A percentile compares a stretch with the other conserved stretches of the same genome.
phyloP scores from a whole-genome alignment of 2,113 vertebrate genomes.

The Xyliphius kryptos region DNA sequence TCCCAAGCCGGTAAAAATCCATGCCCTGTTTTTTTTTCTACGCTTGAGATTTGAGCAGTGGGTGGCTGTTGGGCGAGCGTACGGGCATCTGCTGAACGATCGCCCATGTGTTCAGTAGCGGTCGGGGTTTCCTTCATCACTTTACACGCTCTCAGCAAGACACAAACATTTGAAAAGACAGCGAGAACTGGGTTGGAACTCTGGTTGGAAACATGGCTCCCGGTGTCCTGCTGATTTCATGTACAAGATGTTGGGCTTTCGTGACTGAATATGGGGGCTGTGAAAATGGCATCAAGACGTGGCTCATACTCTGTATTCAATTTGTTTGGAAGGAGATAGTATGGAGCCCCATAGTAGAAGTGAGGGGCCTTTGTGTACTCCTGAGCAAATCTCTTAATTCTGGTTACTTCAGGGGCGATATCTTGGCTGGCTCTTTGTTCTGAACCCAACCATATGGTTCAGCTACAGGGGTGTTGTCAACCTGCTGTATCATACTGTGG shows the following conservation, averaged over 20 bases:
- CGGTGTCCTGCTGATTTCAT: constrained; percentile 10
- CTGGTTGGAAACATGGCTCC: constrained; percentile 26
- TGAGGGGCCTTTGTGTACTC: too few relatives aligned
- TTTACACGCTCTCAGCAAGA: constrained; percentile 25
- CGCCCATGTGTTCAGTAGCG: constrained; percentile 29
- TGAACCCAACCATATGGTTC: too few relatives aligned
- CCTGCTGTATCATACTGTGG: too few relatives aligned
- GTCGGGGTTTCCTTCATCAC: constrained; percentile 35
- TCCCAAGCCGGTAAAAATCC: constrained; percentile 23
- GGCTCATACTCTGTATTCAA: neutral
- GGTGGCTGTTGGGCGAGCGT: constrained; percentile 26
- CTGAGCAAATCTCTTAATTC: too few relatives aligned
- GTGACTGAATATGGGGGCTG: neutral
- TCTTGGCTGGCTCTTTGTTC: too few relatives aligned
- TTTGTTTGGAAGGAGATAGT: neutral
- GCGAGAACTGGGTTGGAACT: constrained; percentile 18
- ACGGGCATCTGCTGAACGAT: constrained; percentile 12
- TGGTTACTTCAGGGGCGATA: too few relatives aligned
- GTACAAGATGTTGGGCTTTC: neutral
- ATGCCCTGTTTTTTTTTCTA: constrained; percentile 35
- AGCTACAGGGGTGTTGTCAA: too few relatives aligned
- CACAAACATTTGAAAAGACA: constrained; percentile 13
- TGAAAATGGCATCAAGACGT: too few relatives aligned
- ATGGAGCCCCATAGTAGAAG: too few relatives aligned
- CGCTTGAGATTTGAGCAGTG: constrained; percentile 9